Percentiles rank a stretch among this genome's conserved stretches.
These are phyloP conservation scores for Petromus typicus DNA, from an alignment of 2,113 vertebrate genomes.

Conservation along the genomic window DNA sequence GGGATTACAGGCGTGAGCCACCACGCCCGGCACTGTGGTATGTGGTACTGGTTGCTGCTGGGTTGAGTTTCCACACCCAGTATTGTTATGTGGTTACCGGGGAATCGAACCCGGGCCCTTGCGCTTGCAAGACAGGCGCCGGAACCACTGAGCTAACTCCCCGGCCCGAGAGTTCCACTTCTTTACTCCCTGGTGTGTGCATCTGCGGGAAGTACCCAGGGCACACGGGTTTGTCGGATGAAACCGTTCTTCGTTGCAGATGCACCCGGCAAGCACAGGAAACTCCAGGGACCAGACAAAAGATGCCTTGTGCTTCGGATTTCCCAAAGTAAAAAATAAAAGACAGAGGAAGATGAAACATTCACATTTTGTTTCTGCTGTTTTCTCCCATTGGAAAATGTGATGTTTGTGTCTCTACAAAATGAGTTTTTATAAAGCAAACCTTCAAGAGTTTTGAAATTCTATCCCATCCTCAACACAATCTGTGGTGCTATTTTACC, in stretches of 20 bases:
- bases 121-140: too few species aligned
- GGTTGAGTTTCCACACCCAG: too few species aligned
- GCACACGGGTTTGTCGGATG: slow-evolving; percentile 80
- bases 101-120: too few species aligned
- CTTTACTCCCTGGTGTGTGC: slow-evolving; percentile 74
- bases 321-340: slow-evolving; percentile 57
- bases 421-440: neutral
- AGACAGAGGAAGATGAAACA: neutral
- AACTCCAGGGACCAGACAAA: slow-evolving; percentile 69
- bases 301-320: slow-evolving; percentile 69
- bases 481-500: slow-evolving; percentile 33
- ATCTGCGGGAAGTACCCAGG: slow-evolving; percentile 70
- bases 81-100: too few species aligned
- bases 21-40: too few species aligned
- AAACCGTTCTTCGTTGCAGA: slow-evolving; percentile 69
- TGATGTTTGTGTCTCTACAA: neutral
- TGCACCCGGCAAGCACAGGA: slow-evolving; percentile 60
- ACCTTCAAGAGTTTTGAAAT: neutral
- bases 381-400: neutral
- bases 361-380: slow-evolving; percentile 4
- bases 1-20: too few species aligned
- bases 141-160: too few species aligned
- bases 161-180: slow-evolving; percentile 72
- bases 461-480: neutral
- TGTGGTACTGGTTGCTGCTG: too few species aligned